Percentiles rank a stretch among this genome's conserved stretches.
Evolutionary conservation across 2,113 vertebrate species (phyloP).

Genomic region (Leucosticte australis): DNA sequence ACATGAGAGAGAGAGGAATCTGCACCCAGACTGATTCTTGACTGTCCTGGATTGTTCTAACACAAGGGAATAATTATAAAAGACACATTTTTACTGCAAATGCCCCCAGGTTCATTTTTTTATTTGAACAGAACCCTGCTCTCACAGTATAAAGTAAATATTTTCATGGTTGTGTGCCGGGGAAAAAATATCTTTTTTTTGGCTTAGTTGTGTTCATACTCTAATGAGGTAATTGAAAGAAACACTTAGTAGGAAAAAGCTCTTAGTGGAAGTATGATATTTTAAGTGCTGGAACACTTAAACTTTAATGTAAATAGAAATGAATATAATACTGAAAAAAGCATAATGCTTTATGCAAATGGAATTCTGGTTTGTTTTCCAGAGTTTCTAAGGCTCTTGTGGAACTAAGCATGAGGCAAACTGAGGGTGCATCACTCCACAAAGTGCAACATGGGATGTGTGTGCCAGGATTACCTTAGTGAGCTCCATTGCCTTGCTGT

Average conservation of each 20-base stretch:
- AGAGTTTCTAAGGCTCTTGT: not conserved
- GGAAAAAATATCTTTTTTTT: not conserved
- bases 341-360: not conserved
- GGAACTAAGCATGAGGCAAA: not conserved
- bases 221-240: not conserved
- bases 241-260: not conserved
- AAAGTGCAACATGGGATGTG: not conserved
- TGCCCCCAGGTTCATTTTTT: not conserved
- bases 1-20: not conserved
- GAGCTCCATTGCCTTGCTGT: not conserved
- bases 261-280: not conserved
- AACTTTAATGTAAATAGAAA: not conserved
- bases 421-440: not conserved
- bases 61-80: constrained; percentile 33
- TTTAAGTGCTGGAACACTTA: not conserved
- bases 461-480: not conserved
- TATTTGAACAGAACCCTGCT: not conserved
- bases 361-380: not conserved
- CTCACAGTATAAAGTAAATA: not conserved
- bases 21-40: not conserved
- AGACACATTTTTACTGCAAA: not conserved
- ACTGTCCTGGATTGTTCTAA: not conserved
- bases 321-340: not conserved
- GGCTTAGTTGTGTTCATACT: not conserved
- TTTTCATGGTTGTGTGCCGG: not conserved